Base-by-base conservation (phyloP, 2,888 invertebrate genomes). In the Drosophila macrospina region DNA sequence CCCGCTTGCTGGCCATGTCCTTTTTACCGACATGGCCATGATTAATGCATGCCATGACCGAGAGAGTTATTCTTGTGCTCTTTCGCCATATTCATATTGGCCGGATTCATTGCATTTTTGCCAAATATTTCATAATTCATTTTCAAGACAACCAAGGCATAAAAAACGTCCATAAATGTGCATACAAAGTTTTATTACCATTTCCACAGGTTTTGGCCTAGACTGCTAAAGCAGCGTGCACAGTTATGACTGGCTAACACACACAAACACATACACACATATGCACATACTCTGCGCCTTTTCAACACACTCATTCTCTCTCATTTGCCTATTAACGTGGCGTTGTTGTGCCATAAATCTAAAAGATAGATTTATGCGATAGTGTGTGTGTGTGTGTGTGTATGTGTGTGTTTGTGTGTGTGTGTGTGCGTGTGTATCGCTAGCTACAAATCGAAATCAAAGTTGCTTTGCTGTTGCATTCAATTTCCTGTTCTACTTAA, bases 81-180 rank as follows among this genome's bases (percentile, higher is more conserved):
- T 61, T n/a, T n/a, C n/a, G n/a, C 37, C 28, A 4, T 11, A 5
- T 41, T 24, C 56, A 32, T 34, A 32, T 34, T 34, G 51, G 52
- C 47, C 48, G 51, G 51, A 39, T 37, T 42, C 36, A 59, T 52
- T 48, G 55, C 70, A 36, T 61, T n/a, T n/a, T n/a, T 65, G 64
- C 75, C 74, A 79, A 79, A 83, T 86, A 80, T 88, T 83, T 88
- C 80, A 83, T 88, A 88, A 83, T 69, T 86, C 82, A 84, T 75
- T 61, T 60, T 39, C 59, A 51, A 65, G 79, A 76, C 71, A 75
- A 69, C 64, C 64, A 69, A 65, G 66, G 69, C 84, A 84, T 78
- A 81, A 87, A 85, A 78, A 84, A 61, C 72, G 67, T 78, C 79
- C 76, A 73, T 85, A 76, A 84, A 79, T 79, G 77, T 63, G 76